These are phyloP conservation scores for Halcyon leucocephala DNA, from an alignment of 2,797 vertebrate genomes.

Conservation along the genomic window DNA sequence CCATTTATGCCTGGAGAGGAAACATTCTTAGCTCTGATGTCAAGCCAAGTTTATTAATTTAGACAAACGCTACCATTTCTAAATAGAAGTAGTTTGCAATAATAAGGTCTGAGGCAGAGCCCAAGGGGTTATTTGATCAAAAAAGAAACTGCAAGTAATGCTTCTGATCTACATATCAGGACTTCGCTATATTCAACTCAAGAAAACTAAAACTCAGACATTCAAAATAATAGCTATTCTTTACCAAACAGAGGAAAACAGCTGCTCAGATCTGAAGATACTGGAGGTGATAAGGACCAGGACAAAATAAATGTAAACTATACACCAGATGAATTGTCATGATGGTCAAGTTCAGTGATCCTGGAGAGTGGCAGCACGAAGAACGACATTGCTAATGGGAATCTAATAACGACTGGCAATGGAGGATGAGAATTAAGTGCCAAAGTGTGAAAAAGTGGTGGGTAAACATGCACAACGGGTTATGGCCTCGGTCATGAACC, in stretches of 20 bases:
- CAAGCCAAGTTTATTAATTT: not conserved
- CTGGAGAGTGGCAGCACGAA: not conserved
- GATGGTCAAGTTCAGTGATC: not conserved
- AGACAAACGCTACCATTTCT: not conserved
- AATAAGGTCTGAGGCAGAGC: not conserved
- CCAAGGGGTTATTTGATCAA: not conserved
- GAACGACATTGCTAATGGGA: not conserved
- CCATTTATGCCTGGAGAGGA: conserved; percentile 39
- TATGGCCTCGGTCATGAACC: not conserved
- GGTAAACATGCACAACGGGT: not conserved
- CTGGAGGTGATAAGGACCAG: not conserved
- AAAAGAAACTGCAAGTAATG: not conserved
- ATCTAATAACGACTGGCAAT: not conserved
- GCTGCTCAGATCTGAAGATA: not conserved
- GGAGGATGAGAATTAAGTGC: not conserved
- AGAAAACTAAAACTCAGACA: not conserved
- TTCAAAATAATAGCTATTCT: not conserved
- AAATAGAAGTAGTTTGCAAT: not conserved
- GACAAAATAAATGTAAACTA: not conserved
- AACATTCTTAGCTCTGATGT: not conserved
- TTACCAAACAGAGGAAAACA: not conserved
- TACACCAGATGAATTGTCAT: not conserved
- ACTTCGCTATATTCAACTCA: not conserved
- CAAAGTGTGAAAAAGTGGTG: not conserved
- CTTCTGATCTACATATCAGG: not conserved